Evolutionary conservation across 2,888 invertebrate genomes (phyloP).

Genomic region (Mythimna pallens): DNA sequence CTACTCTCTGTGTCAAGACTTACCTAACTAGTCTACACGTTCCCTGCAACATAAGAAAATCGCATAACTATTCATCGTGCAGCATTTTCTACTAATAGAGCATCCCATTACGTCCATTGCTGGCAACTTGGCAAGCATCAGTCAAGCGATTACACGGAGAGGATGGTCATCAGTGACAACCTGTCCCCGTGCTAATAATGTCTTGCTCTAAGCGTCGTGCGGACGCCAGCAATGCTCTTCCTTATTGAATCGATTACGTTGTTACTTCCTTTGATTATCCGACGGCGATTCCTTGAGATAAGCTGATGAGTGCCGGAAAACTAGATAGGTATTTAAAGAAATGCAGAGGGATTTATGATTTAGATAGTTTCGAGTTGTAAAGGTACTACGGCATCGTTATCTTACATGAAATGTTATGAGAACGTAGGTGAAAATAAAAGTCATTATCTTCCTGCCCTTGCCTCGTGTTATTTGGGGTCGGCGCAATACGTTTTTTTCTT

Average conservation of each 20-base stretch:
- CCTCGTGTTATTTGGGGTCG: no score
- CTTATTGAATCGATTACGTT: constrained; percentile 16
- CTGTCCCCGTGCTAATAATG: constrained; percentile 33
- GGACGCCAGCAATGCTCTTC: constrained; percentile 22
- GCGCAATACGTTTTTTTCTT: no score
- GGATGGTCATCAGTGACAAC: constrained; percentile 44
- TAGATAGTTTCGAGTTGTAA: background rate
- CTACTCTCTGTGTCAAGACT: background rate
- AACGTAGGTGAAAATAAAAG: no score
- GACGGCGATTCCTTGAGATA: constrained; percentile 14
- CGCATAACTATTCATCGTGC: background rate
- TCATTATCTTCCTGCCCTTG: no score
- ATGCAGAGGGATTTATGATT: background rate
- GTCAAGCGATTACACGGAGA: constrained; percentile 28
- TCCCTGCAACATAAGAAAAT: background rate
- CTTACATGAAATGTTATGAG: no score
- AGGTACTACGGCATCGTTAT: background rate
- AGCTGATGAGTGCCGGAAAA: background rate
- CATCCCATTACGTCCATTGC: constrained; percentile 24
- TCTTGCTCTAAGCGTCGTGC: constrained; percentile 1
- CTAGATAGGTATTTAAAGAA: background rate
- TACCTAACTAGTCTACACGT: background rate
- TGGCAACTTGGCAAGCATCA: constrained; percentile 23
- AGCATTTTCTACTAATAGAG: constrained; percentile 16
- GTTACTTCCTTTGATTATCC: constrained; percentile 23